phyloP scores from a whole-genome alignment of 2,113 vertebrate genomes.

The Saccopteryx leptura region DNA sequence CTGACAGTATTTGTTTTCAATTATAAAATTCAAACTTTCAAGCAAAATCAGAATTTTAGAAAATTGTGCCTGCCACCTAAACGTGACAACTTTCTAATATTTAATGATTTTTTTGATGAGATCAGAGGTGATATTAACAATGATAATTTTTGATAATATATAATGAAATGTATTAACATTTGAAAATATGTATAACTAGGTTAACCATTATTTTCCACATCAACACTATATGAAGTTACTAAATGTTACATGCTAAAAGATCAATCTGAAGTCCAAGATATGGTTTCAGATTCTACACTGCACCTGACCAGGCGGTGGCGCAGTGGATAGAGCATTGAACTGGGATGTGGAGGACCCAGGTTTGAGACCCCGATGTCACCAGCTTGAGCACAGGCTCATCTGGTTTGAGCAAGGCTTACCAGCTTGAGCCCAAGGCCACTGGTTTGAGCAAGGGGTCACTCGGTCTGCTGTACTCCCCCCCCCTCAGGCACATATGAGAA shows the following conservation, averaged over 20 bases:
- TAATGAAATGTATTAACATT: background rate
- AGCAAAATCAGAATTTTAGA: slow-evolving; percentile 59
- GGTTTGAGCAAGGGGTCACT: too few relatives aligned
- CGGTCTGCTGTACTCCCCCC: too few relatives aligned
- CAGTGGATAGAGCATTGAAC: too few relatives aligned
- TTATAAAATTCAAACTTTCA: slow-evolving; percentile 35
- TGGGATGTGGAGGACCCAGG: too few relatives aligned
- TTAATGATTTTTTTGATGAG: slow-evolving; percentile 32
- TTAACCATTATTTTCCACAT: background rate
- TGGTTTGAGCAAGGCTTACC: too few relatives aligned
- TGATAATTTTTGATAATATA: slow-evolving; percentile 3
- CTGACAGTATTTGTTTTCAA: background rate
- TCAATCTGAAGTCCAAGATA: background rate
- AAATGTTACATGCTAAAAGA: background rate
- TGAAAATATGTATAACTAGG: slow-evolving; percentile 31
- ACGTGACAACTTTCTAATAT: background rate
- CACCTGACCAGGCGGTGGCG: background rate
- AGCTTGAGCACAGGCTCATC: too few relatives aligned
- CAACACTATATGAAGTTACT: background rate
- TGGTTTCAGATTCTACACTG: slow-evolving; percentile 19
- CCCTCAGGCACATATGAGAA: too few relatives aligned
- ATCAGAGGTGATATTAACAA: slow-evolving; percentile 16
- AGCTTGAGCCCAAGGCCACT: too few relatives aligned
- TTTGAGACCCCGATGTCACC: too few relatives aligned
- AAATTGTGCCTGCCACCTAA: slow-evolving; percentile 16